Percentiles rank a stretch among this genome's conserved stretches.
Evolutionary conservation across 64 coral and sea anemone genomes (phyloP).

Genomic region (Porites lutea): DNA sequence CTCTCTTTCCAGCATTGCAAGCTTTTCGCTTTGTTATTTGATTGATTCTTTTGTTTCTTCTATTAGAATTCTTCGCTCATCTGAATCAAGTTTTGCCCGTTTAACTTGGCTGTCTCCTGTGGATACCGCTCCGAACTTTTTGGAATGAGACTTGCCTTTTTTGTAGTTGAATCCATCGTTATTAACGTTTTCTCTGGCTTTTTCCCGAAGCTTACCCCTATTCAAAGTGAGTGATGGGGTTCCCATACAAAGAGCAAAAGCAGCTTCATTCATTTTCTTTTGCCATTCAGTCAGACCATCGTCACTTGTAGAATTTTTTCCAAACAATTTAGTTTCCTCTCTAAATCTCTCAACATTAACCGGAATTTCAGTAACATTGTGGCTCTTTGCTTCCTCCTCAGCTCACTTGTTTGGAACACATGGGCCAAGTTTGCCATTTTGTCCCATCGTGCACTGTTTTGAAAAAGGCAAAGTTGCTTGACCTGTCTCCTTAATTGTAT

Average conservation of each 20-base stretch:
- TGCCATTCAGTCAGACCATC: conserved; percentile 8
- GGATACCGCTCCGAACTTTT: conserved; percentile 10
- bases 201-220: background rate
- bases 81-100: conserved; percentile 8
- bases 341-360: background rate
- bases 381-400: conserved; percentile 15
- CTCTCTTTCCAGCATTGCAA: conserved; percentile 15
- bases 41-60: background rate
- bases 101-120: conserved; percentile 2
- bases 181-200: conserved; percentile 3
- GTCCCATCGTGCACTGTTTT: background rate
- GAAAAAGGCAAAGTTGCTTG: conserved; percentile 15
- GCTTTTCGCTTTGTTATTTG: conserved; percentile 15
- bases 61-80: conserved; percentile 12
- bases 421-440: conserved; percentile 13
- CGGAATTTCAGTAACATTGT: conserved; percentile 8
- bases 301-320: background rate
- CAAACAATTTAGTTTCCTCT: conserved; percentile 6
- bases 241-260: conserved; percentile 17
- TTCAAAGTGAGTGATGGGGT: conserved; percentile 1
- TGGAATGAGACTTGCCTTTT: background rate
- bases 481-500: background rate
- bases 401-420: background rate
- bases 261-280: conserved; percentile 6
- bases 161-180: background rate